phyloP scores from a whole-genome alignment of 2,113 vertebrate genomes.

The Lamprotornis superbus region DNA sequence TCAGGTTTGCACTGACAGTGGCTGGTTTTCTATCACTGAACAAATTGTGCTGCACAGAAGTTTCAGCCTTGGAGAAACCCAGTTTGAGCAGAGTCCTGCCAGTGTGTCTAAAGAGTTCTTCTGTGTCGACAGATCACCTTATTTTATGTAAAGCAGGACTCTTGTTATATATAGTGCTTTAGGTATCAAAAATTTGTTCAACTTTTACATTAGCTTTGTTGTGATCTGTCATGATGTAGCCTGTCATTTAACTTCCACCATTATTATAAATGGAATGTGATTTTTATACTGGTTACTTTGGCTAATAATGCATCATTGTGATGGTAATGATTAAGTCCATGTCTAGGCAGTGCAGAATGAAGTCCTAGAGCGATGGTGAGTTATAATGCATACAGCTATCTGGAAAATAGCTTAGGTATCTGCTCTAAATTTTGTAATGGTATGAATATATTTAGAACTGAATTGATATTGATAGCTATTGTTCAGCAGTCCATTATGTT shows the following conservation, averaged over 20 bases:
- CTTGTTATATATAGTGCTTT: neutral
- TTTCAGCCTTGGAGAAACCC: neutral
- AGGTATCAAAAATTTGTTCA: neutral
- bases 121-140: neutral
- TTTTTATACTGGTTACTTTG: neutral
- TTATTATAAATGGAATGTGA: neutral
- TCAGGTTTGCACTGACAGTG: neutral
- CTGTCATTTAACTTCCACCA: neutral
- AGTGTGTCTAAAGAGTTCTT: neutral
- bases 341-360: neutral
- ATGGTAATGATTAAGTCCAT: neutral
- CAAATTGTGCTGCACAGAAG: neutral
- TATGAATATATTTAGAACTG: neutral
- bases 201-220: neutral
- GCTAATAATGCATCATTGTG: neutral
- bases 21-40: neutral
- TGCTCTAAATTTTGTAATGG: neutral
- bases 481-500: neutral
- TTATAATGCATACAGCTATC: neutral
- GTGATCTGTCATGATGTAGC: neutral
- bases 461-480: neutral
- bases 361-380: neutral
- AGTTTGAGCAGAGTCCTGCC: neutral
- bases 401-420: neutral
- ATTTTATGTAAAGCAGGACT: neutral